Conservation (phyloP, 2,113 vertebrate species). For the Meriones unguiculatus region DNA sequence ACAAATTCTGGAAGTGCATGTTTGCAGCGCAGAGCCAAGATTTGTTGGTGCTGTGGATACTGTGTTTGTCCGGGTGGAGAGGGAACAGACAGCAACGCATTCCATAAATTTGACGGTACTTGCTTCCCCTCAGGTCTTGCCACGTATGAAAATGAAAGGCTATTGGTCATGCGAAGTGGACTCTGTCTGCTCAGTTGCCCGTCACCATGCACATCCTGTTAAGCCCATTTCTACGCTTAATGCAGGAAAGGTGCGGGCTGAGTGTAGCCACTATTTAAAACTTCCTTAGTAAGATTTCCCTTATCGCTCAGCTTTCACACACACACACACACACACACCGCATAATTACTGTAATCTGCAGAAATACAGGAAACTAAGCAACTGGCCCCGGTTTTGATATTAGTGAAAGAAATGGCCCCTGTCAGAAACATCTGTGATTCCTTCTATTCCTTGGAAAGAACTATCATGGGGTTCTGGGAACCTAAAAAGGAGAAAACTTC, state of each 20-base stretch:
- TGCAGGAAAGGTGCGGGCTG: not conserved
- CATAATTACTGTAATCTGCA: not conserved
- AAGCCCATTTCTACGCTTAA: accelerated
- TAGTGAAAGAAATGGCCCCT: conserved; percentile 8
- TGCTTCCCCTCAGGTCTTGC: not conserved
- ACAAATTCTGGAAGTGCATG: not conserved
- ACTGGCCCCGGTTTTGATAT: not conserved
- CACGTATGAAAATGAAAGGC: not conserved
- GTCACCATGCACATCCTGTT: not conserved
- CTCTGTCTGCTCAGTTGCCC: not conserved
- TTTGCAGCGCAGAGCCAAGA: not conserved
- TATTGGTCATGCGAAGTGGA: not conserved
- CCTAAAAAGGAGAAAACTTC: conserved; percentile 9
- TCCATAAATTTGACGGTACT: not conserved
- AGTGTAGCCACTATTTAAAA: not conserved
- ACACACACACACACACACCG: not conserved
- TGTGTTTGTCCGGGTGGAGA: not conserved
- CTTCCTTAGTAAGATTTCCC: not conserved
- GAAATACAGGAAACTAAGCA: not conserved
- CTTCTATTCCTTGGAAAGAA: conserved; percentile 52
- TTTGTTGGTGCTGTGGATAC: not conserved
- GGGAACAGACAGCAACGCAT: not conserved
- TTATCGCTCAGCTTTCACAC: not conserved
- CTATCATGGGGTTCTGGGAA: not conserved
- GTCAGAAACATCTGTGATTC: not conserved